These are phyloP conservation scores for Sisyra nigra DNA, from an alignment of 2,888 invertebrate genomes.

Conservation along the genomic window DNA sequence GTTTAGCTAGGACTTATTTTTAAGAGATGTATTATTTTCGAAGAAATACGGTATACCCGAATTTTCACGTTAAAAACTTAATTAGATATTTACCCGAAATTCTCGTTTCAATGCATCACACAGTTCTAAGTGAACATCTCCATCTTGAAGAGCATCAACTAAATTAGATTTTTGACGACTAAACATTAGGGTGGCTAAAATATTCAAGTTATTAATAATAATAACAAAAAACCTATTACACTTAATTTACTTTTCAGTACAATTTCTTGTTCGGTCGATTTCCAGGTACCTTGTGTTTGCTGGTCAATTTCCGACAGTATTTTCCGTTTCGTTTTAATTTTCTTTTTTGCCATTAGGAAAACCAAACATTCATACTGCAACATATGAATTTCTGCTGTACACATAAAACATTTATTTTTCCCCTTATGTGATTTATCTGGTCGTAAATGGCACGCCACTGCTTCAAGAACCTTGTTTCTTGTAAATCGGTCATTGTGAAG, in stretches of 20 bases:
- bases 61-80: too few species aligned
- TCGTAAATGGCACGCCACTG: conserved; percentile 40
- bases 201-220: background rate
- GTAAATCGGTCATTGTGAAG: conserved; percentile 13
- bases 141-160: conserved; percentile 27
- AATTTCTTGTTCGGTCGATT: conserved; percentile 39
- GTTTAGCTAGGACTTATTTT: too few species aligned
- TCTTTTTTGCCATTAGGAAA: conserved; percentile 32
- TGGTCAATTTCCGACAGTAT: conserved; percentile 22
- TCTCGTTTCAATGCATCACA: conserved; percentile 47
- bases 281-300: conserved; percentile 41
- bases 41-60: too few species aligned
- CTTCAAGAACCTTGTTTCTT: conserved; percentile 26
- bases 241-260: conserved; percentile 38
- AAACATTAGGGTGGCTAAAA: conserved; percentile 26
- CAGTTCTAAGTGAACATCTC: conserved; percentile 32
- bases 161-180: conserved; percentile 24
- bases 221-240: conserved; percentile 12
- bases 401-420: conserved; percentile 25
- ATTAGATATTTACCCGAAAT: conserved; percentile 36
- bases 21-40: too few species aligned
- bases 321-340: conserved; percentile 9
- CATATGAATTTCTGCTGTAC: conserved; percentile 26
- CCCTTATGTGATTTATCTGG: conserved; percentile 11
- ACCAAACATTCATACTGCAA: conserved; percentile 36